phyloP scores from a whole-genome alignment of 2,797 vertebrate species.

The Salmo trutta region DNA sequence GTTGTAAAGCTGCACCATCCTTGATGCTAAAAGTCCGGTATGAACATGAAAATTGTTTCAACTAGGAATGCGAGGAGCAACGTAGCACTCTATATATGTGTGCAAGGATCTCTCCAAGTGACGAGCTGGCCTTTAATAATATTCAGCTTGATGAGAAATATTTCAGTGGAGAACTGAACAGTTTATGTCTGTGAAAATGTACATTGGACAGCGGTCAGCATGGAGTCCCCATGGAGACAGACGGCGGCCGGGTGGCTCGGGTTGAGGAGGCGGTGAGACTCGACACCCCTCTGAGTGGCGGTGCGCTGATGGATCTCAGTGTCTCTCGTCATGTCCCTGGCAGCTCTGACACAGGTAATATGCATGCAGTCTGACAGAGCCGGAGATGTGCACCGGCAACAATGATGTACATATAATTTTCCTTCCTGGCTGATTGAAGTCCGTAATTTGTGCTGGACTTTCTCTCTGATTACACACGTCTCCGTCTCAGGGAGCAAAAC shows the following conservation, averaged over 20 bases:
- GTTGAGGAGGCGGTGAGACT: slow-evolving; percentile 49
- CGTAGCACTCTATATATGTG: slow-evolving; percentile 23
- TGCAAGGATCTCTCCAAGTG: slow-evolving; percentile 55
- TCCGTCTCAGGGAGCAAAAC: slow-evolving; percentile 80
- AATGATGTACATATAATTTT: slow-evolving; percentile 87
- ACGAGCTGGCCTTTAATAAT: slow-evolving; percentile 57
- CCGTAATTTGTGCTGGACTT: slow-evolving; percentile 83
- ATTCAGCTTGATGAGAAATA: slow-evolving; percentile 63
- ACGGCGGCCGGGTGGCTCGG: slow-evolving; percentile 48
- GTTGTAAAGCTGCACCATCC: not conserved
- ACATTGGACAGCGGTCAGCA: slow-evolving; percentile 74
- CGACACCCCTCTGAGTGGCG: slow-evolving; percentile 70
- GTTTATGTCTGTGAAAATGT: slow-evolving; percentile 72
- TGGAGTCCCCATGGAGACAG: slow-evolving; percentile 72
- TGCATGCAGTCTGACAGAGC: slow-evolving; percentile 72
- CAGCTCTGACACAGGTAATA: slow-evolving; percentile 84
- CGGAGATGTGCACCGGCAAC: slow-evolving; percentile 70
- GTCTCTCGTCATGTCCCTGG: slow-evolving; percentile 76
- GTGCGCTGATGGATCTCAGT: slow-evolving; percentile 76
- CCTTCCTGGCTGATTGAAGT: slow-evolving; percentile 84
- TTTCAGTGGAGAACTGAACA: slow-evolving; percentile 65
- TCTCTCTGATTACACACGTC: slow-evolving; percentile 82
- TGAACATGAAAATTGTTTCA: slow-evolving; percentile 42
- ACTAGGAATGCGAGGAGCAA: slow-evolving; percentile 18
- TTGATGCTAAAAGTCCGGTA: slow-evolving; percentile 62